Evolutionary conservation across 2,797 vertebrate genomes (phyloP), one percentile per base, ranked within the genome.

Genomic region (Hybognathus amarus): DNA sequence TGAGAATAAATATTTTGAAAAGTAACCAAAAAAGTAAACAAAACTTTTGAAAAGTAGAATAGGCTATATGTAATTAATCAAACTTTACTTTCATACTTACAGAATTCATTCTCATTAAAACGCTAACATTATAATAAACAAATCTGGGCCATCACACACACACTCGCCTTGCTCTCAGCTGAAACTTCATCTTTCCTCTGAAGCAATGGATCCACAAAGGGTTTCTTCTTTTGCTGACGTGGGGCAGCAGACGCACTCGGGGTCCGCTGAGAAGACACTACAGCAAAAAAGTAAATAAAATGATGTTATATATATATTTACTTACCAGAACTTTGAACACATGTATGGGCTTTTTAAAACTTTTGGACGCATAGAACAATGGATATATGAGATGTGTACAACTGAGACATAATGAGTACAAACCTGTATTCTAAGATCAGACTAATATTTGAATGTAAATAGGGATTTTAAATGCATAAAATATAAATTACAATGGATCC

Each of bases 121-220:
- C 36, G 24, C 42, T 47, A 30, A 69, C 15, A 61, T 27, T 40
- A 69, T 12, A 45, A 56, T 68, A 42, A 27, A 69, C 45, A 70
- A 59, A 61, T 47, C 12, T 61, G 52, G 38, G 54, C 24, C 68
- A 71, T 33, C 64, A 68, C 45, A 64, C 61, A 70, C 40, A 87
- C 0, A 90, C 91, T 88, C 92, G 94, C 96, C 95, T 97, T 96
- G 86, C 93, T 95, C 88, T 96, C 96, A 0, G 95, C 92, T 0
- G 91, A 90, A 0, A 91, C 89, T 89, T 96, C 96, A 77, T 92
- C 90, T 87, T 96, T 96, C 90, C 95, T 95, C 78, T 93, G 87
- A 22, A 89, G 84, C 66, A 89, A 79, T 15, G 89, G 94, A 85
- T 94, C 94, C 79, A 96, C 95, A 0, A 74, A 92, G 36, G 90